Base-by-base conservation (phyloP, 2,797 vertebrate genomes). In the Microchirus variegatus region DNA sequence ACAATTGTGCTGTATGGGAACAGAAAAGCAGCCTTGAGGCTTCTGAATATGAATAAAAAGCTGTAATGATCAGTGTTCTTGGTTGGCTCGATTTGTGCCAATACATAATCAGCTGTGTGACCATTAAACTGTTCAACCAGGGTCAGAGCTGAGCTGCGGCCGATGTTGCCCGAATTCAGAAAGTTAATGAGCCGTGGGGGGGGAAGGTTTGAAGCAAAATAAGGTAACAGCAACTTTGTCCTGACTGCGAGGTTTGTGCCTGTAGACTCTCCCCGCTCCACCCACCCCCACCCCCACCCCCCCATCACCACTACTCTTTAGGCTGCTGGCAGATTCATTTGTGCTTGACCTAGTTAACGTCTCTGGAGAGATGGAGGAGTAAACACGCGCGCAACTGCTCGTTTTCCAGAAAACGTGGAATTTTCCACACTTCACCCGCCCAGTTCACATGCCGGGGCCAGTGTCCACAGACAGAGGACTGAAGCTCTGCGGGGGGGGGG, bases 311-410 rank as follows among this genome's bases (percentile, higher is more conserved):
- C 77, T 53, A 58, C 64, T 81, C 81, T 87, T 85, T 73, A 73
- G 72, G 58, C 73, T 83, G 74, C 75, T 84, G 78, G 80, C 84
- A 88, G 86, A 85, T 82, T 85, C 59, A 80, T 87, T 84, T 90
- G 83, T 49, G 83, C 75, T 83, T 91, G 88, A 90, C 91, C 90
- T 91, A 89, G 82, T 90, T 88, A 86, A 84, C 67, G 84, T 84
- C 85, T 81, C 84, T 38, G 63, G 77, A 81, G 75, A 76, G 72
- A 79, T 71, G 62, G 75, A 77, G 61, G 59, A 64, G 83, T 89
- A 90, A 90, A 91, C 84, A 90, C 60, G 56, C 60, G 56, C 17
- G 47, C 78, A 73, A 77, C 52, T 61, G 59, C 70, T 78, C 38
- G 71, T 81, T 67, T 59, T 63, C 63, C 64, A 47, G 80, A 84